These are phyloP conservation scores for Cladopsammia gracilis DNA, from an alignment of 64 coral and sea anemone genomes.

Conservation along the genomic window DNA sequence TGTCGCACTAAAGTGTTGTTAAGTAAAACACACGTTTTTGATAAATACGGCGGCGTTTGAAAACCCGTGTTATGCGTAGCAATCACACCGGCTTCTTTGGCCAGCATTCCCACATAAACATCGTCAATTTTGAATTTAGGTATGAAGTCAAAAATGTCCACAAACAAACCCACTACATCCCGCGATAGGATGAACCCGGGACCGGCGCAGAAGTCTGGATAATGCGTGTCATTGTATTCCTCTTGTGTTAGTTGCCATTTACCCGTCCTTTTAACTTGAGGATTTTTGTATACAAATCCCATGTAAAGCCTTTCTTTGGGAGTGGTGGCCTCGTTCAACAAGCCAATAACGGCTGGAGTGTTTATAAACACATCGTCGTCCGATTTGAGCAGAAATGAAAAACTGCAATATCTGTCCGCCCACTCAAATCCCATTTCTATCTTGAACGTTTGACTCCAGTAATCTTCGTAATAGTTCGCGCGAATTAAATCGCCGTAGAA, in stretches of 20 bases:
- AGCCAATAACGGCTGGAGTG: constrained; percentile 20
- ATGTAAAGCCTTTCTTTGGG: constrained; percentile 55
- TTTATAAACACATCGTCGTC: constrained; percentile 82
- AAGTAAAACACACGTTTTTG: constrained; percentile 23
- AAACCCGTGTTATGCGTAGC: background rate
- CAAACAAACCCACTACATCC: constrained; percentile 51
- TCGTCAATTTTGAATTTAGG: constrained; percentile 71
- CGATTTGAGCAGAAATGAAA: constrained; percentile 73
- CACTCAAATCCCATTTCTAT: constrained; percentile 75
- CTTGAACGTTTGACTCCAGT: constrained; percentile 64
- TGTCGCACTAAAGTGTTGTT: constrained; percentile 31
- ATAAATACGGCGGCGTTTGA: constrained; percentile 29
- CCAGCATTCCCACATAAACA: constrained; percentile 73
- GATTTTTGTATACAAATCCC: constrained; percentile 65
- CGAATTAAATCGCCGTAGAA: constrained; percentile 78
- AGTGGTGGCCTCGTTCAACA: constrained; percentile 27
- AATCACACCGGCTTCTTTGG: constrained; percentile 44
- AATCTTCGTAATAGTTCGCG: constrained; percentile 42
- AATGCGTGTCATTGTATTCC: constrained; percentile 58
- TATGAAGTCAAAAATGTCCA: constrained; percentile 40
- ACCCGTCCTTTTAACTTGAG: background rate
- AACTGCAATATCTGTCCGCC: constrained; percentile 68
- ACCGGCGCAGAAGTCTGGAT: constrained; percentile 69
- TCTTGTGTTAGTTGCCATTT: constrained; percentile 24
- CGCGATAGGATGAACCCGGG: constrained; percentile 64